Conservation (phyloP, 1,140 invertebrate genomes). For the Homarus americanus region DNA sequence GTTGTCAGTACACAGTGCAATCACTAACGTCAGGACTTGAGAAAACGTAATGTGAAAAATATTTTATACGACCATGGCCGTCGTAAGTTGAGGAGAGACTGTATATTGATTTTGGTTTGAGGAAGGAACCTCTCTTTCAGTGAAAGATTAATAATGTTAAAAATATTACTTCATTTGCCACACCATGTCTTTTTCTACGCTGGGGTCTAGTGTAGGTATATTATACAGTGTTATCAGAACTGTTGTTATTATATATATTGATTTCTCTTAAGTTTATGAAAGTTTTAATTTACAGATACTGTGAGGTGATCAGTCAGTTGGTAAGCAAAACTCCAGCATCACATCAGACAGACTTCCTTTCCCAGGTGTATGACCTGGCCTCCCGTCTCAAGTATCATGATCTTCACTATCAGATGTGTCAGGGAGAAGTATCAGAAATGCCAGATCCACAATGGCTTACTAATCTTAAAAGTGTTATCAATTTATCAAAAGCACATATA, state of each 20-base stretch:
- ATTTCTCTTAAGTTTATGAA: no score
- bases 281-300: slow-evolving; percentile 36
- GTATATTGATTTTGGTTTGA: no score
- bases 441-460: slow-evolving; percentile 80
- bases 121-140: no score
- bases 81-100: no score
- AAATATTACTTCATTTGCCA: no score
- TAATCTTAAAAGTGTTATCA: slow-evolving; percentile 75
- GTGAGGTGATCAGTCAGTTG: slow-evolving; percentile 53
- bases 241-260: no score
- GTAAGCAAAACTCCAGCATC: slow-evolving; percentile 22
- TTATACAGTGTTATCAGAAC: not conserved
- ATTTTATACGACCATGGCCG: no score
- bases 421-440: slow-evolving; percentile 77
- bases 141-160: no score
- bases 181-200: not conserved
- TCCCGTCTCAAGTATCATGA: slow-evolving; percentile 89
- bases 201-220: no score
- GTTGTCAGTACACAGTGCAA: no score
- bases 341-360: slow-evolving; percentile 79
- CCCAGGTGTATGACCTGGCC: slow-evolving; percentile 84
- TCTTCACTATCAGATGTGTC: slow-evolving; percentile 81
- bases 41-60: no score
- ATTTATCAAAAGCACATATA: slow-evolving; percentile 5
- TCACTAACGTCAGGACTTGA: no score